Conservation (phyloP, 2,113 vertebrate species). For the Anolis carolinensis region DNA sequence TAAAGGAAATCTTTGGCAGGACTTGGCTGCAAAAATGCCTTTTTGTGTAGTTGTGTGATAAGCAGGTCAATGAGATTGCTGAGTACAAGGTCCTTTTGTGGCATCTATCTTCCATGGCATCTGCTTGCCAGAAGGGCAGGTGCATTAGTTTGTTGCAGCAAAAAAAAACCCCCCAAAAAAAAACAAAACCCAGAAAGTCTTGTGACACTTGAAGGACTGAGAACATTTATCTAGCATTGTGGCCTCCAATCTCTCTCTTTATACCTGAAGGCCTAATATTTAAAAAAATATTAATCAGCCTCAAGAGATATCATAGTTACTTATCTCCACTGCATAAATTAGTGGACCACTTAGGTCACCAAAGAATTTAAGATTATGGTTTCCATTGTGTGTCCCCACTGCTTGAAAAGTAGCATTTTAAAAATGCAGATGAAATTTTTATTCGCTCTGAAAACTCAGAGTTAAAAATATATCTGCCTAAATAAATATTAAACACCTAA, state of each 20-base stretch:
- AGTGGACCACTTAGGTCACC: background rate
- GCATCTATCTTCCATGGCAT: background rate
- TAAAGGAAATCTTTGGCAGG: background rate
- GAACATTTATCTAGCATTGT: too few species aligned
- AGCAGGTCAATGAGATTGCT: background rate
- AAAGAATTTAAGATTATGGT: background rate
- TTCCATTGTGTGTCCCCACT: background rate
- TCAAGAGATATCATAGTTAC: too few species aligned
- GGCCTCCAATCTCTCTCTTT: background rate
- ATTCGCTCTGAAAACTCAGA: background rate
- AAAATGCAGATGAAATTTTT: background rate
- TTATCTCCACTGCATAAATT: too few species aligned
- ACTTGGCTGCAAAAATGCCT: too few species aligned
- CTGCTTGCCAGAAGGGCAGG: background rate
- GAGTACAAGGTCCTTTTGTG: background rate
- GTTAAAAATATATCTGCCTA: constrained; percentile 16
- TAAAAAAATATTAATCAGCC: background rate
- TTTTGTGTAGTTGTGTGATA: background rate
- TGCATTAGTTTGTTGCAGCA: too few species aligned
- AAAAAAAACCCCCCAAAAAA: too few species aligned
- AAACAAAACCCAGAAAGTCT: too few species aligned
- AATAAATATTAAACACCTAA: constrained; percentile 10
- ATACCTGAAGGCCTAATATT: background rate
- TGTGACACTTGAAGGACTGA: too few species aligned
- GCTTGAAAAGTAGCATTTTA: background rate